phyloP scores from a whole-genome alignment of 2,888 invertebrate species.

The Phrixothrix hirtus region DNA sequence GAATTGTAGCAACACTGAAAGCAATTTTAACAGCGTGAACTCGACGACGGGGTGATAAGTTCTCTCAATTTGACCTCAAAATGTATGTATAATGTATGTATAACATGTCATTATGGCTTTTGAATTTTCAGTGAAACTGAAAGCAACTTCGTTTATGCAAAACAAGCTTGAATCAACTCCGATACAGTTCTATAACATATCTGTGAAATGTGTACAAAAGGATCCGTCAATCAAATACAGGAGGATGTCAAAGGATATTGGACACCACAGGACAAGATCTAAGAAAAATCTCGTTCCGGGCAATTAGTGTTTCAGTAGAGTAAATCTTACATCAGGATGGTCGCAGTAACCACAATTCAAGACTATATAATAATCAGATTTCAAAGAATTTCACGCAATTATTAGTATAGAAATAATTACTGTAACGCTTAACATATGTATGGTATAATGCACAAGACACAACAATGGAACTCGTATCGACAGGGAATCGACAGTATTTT shows the following conservation, averaged over 20 bases:
- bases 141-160: too few species aligned
- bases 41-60: too few species aligned
- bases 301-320: constrained; percentile 37
- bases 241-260: background rate
- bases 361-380: constrained; percentile 17
- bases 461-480: constrained; percentile 32
- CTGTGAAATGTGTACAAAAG: background rate
- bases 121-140: too few species aligned
- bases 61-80: too few species aligned
- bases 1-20: too few species aligned
- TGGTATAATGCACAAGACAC: constrained; percentile 29
- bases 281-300: constrained; percentile 35
- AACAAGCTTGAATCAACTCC: too few species aligned
- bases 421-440: constrained; percentile 25
- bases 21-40: too few species aligned
- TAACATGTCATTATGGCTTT: too few species aligned
- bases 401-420: constrained; percentile 28
- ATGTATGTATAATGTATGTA: too few species aligned
- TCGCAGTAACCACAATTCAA: constrained; percentile 17
- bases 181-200: too few species aligned
- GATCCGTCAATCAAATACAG: background rate
- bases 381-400: constrained; percentile 30
- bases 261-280: constrained; percentile 18
- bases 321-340: constrained; percentile 31
- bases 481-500: constrained; percentile 35